These are phyloP conservation scores for Exocentrus adspersus DNA, from an alignment of 2,888 invertebrate species.

Conservation along the genomic window DNA sequence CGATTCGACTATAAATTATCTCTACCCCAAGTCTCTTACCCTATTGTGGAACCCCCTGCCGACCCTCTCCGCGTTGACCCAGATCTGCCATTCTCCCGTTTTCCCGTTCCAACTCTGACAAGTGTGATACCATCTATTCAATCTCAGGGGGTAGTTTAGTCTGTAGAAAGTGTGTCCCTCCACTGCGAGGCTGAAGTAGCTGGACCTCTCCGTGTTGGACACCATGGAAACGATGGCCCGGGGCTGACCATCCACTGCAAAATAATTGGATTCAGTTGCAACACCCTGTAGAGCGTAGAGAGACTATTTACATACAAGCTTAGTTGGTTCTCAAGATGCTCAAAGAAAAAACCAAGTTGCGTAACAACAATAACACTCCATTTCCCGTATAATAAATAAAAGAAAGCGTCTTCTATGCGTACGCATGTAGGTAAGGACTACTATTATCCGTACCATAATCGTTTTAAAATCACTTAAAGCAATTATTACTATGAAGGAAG, in stretches of 20 bases:
- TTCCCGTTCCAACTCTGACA: slow-evolving; percentile 91
- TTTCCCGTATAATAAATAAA: no score
- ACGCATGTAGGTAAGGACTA: no score
- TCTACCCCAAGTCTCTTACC: slow-evolving; percentile 66
- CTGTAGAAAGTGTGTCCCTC: slow-evolving; percentile 86
- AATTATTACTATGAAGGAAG: neutral
- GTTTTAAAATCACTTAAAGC: no score
- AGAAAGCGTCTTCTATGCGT: no score
- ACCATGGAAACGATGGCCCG: slow-evolving; percentile 82
- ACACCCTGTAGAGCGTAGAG: no score
- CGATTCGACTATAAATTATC: no score
- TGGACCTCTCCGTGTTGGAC: slow-evolving; percentile 81
- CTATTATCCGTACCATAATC: no score
- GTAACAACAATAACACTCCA: no score
- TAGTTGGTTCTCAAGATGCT: no score
- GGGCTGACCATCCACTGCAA: slow-evolving; percentile 76
- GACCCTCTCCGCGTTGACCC: slow-evolving; percentile 86
- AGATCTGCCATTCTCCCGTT: slow-evolving; percentile 90
- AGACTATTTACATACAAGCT: no score
- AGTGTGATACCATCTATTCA: slow-evolving; percentile 85
- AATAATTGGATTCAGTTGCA: neutral
- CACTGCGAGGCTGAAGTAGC: slow-evolving; percentile 83
- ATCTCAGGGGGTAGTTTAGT: slow-evolving; percentile 74
- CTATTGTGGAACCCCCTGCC: slow-evolving; percentile 88
- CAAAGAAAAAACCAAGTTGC: no score